Base-by-base conservation (phyloP, 2,797 vertebrate genomes). In the Ptychadena robeensis region DNA sequence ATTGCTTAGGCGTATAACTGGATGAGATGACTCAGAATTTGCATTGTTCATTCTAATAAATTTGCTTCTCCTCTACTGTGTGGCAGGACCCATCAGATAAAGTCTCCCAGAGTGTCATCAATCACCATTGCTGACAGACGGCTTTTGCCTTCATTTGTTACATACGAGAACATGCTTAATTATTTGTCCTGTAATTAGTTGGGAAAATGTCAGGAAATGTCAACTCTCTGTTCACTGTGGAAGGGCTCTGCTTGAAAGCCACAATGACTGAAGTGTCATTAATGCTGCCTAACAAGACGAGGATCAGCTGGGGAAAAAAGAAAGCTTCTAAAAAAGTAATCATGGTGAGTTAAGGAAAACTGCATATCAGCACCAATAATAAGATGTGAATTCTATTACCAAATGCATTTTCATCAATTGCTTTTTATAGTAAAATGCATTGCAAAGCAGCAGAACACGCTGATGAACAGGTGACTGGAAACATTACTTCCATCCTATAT, bases 101-200 rank as follows among this genome's bases (percentile, higher is more conserved):
- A 98, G 96, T 96, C 97, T 97, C 96, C 95, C 94, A 86, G 96
- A 97, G 95, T 97, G 97, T 97, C 98, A 99, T 99, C 98, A 97
- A 98, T 99, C 98, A 99, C 94, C 92, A 90, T 79, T 61, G 91
- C 90, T 98, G 98, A 98, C 97, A 98, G 97, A 97, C 96, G 96
- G 96, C 96, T 96, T 96, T 98, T 93, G 96, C 96, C 97, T 99
- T 98, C 97, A 97, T 99, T 99, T 99, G 97, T 98, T 98, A 98
- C 96, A 96, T 96, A 96, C 90, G 95, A 95, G 96, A 97, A 99
- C 96, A 98, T 94, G 97, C 96, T 99, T 99, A 99, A 99, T 99
- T 99, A 99, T 99, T 99, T 99, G 98, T 99, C 97, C 97, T 97
- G 97, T 99, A 99, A 99, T 99, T 99, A 99, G 97, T 98, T 98